Base-by-base conservation (phyloP, 1,140 invertebrate genomes). In the Rhysida immarginata region DNA sequence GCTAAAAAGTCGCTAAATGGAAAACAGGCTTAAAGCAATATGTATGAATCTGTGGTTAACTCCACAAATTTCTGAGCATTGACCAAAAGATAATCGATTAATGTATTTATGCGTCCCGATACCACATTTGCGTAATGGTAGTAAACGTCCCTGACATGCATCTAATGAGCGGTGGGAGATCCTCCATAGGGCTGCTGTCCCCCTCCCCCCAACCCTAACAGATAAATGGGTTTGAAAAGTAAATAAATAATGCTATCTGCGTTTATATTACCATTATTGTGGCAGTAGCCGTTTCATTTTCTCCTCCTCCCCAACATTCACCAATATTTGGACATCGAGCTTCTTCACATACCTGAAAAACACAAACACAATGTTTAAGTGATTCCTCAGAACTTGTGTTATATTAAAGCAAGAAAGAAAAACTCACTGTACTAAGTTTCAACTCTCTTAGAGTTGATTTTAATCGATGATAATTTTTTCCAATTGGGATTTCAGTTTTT, bases 301-400 rank as follows among this genome's bases (percentile, higher is more conserved):
- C 69, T 18, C 70, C 71, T 35, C 77, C 95, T 59, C 93, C 94
- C 96, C 96, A 99, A 73, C 96, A 99, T 75, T 98, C 94, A 21
- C 94, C 93, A 63, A 99, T 98, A 72, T 99, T 99, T 0, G 96
- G 96, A 78, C 96, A 99, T 59, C 90, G 77, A 0, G 96, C 96
- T 75, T 99, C 96, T 69, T 99, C 93, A 71, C 96, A 99, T 1
- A 99, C 72, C 72, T 74, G 52, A 25, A 63, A n/a, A n/a, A n/a
- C n/a, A n/a, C n/a, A n/a, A n/a, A n/a, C n/a, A n/a, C n/a, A n/a
- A n/a, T n/a, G n/a, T n/a, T n/a, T n/a, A n/a, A n/a, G n/a, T n/a
- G n/a, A n/a, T n/a, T n/a, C n/a, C n/a, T n/a, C n/a, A n/a, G n/a
- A n/a, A n/a, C n/a, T n/a, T n/a, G n/a, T n/a, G n/a, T n/a, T n/a